These are phyloP conservation scores for Cynaeus angustus DNA, from an alignment of 2,888 invertebrate species.

Conservation along the genomic window DNA sequence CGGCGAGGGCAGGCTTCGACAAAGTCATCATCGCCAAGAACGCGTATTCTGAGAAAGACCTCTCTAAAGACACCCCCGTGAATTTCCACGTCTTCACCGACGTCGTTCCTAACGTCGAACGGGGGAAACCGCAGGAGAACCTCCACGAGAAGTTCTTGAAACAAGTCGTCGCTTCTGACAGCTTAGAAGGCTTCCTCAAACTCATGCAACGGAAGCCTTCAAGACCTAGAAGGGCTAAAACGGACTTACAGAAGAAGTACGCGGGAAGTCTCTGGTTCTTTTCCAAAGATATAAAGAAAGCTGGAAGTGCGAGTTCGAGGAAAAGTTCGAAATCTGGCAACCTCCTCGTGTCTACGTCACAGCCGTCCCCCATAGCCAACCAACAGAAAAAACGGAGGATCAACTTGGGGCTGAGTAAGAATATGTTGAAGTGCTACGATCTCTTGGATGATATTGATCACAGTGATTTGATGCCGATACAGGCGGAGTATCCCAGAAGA, in stretches of 20 bases:
- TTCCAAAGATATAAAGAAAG: constrained; percentile 36
- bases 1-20: background rate
- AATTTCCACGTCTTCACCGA: constrained; percentile 17
- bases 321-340: constrained; percentile 19
- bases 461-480: constrained; percentile 61
- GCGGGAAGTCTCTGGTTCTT: constrained; percentile 62
- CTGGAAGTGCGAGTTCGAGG: background rate
- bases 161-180: constrained; percentile 63
- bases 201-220: constrained; percentile 57
- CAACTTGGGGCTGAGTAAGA: background rate
- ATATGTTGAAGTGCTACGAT: constrained; percentile 56
- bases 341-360: constrained; percentile 4
- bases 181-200: constrained; percentile 61
- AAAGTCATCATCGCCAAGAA: constrained; percentile 19
- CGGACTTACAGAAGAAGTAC: constrained; percentile 52
- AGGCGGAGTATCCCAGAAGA: constrained; percentile 62
- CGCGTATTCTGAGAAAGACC: constrained; percentile 14
- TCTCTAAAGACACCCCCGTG: background rate
- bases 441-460: constrained; percentile 63
- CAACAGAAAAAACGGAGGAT: constrained; percentile 6
- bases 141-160: constrained; percentile 58
- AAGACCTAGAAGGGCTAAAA: no score
- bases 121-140: constrained; percentile 58
- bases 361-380: constrained; percentile 9
- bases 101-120: constrained; percentile 56